Evolutionary conservation across 1,140 invertebrate genomes (phyloP).

Genomic region (Megalonaias nervosa): DNA sequence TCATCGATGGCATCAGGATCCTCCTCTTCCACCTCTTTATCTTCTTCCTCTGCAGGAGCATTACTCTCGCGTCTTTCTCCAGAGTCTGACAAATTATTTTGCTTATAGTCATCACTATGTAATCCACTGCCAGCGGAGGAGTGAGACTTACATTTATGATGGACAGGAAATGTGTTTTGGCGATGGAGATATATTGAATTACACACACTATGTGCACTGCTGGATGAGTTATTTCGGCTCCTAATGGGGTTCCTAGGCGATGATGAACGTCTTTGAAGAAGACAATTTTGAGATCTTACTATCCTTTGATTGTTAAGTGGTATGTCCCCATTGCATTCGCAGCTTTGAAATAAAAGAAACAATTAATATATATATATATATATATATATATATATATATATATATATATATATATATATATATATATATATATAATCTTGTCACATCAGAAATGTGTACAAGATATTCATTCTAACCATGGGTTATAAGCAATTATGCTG

Average conservation of each 20-base stretch:
- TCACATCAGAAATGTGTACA: too few species aligned
- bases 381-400: too few species aligned
- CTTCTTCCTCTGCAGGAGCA: slow-evolving; percentile 39
- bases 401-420: too few species aligned
- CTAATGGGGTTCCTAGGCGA: slow-evolving; percentile 81
- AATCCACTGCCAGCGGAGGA: slow-evolving; percentile 57
- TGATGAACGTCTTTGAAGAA: slow-evolving; percentile 70
- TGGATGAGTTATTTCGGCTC: slow-evolving; percentile 66
- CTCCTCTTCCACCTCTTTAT: slow-evolving; percentile 53
- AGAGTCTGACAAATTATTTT: slow-evolving; percentile 65
- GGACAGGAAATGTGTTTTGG: slow-evolving; percentile 68
- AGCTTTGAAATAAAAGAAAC: slow-evolving; percentile 60
- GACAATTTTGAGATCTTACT: slow-evolving; percentile 73
- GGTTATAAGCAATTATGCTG: too few species aligned
- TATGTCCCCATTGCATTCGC: slow-evolving; percentile 81
- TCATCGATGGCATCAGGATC: slow-evolving; percentile 72
- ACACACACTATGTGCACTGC: slow-evolving; percentile 60
- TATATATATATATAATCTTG: too few species aligned
- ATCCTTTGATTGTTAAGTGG: slow-evolving; percentile 70
- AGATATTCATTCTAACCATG: too few species aligned
- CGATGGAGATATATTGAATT: slow-evolving; percentile 66
- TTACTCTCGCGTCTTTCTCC: slow-evolving; percentile 33
- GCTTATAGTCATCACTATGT: slow-evolving; percentile 69
- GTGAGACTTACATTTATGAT: slow-evolving; percentile 58
- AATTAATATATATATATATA: too few species aligned